A percentile compares a stretch with the other conserved stretches of the same genome.
phyloP scores from a whole-genome alignment of 2,888 invertebrate species.

The Tortricodes alternella region DNA sequence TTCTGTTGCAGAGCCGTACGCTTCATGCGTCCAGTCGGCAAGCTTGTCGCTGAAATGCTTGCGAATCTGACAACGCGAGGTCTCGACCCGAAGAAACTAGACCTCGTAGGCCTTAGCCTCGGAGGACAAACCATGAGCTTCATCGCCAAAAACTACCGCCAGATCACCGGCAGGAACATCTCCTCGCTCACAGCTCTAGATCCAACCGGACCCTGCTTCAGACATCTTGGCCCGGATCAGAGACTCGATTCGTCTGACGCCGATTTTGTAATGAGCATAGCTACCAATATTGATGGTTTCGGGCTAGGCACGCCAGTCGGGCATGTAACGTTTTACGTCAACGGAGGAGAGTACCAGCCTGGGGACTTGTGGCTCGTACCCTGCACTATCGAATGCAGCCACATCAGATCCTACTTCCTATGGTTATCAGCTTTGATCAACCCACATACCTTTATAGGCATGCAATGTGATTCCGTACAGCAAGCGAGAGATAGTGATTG shows the following conservation, averaged over 20 bases:
- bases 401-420: slow-evolving; percentile 36
- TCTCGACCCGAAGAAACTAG: slow-evolving; percentile 38
- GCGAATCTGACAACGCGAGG: slow-evolving; percentile 35
- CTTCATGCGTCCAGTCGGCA: slow-evolving; percentile 35
- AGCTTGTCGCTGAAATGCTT: slow-evolving; percentile 38
- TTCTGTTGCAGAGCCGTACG: slow-evolving; percentile 33
- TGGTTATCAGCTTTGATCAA: slow-evolving; percentile 54
- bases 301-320: slow-evolving; percentile 39
- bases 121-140: slow-evolving; percentile 41
- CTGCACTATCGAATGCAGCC: slow-evolving; percentile 24
- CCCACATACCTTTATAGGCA: slow-evolving; percentile 49
- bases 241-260: slow-evolving; percentile 41
- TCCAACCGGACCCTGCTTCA: slow-evolving; percentile 41
- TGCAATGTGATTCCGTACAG: slow-evolving; percentile 54
- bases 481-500: slow-evolving; percentile 52
- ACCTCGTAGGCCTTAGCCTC: slow-evolving; percentile 38
- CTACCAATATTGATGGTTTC: slow-evolving; percentile 40
- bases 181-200: slow-evolving; percentile 39
- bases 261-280: slow-evolving; percentile 39
- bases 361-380: slow-evolving; percentile 17
- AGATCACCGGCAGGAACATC: slow-evolving; percentile 38
- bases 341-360: slow-evolving; percentile 29
- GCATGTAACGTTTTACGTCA: slow-evolving; percentile 35
- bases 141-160: slow-evolving; percentile 38
- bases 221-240: slow-evolving; percentile 37